A percentile compares a stretch with the other conserved stretches of the same genome.
phyloP scores from a whole-genome alignment of 2,113 vertebrate genomes.

The Syngnathoides biaculeatus region DNA sequence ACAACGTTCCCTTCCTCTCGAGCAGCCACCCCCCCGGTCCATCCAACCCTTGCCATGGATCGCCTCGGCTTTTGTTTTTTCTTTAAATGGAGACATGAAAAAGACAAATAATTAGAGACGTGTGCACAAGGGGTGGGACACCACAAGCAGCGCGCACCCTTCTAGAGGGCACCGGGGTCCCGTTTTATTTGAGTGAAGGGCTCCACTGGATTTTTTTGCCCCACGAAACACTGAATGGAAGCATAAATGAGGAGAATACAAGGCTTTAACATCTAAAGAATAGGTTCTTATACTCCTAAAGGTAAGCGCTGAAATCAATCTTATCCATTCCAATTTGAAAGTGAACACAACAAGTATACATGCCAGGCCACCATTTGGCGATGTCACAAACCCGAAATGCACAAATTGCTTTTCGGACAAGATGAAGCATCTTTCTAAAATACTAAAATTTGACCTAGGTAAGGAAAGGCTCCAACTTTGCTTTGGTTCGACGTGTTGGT shows the following conservation, averaged over 20 bases:
- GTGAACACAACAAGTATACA: too few relatives aligned
- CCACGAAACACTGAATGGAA: slow-evolving; percentile 13
- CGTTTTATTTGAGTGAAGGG: slow-evolving; percentile 32
- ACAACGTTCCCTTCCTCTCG: slow-evolving; percentile 59
- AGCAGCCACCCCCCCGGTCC: slow-evolving; percentile 44
- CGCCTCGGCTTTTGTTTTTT: slow-evolving; percentile 69
- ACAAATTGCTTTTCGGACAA: too few relatives aligned
- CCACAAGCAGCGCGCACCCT: slow-evolving; percentile 33
- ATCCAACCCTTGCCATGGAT: slow-evolving; percentile 60
- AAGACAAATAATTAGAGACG: slow-evolving; percentile 62
- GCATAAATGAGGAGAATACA: slow-evolving; percentile 8
- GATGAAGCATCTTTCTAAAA: too few relatives aligned
- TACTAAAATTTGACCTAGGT: too few relatives aligned
- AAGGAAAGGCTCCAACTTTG: too few relatives aligned
- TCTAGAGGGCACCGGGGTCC: slow-evolving; percentile 42
- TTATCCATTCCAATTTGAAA: too few relatives aligned
- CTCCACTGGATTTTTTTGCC: slow-evolving; percentile 7
- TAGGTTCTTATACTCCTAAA: not conserved
- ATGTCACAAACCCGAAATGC: too few relatives aligned
- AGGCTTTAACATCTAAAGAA: not conserved
- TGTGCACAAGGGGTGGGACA: slow-evolving; percentile 46
- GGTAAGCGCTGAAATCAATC: not conserved
- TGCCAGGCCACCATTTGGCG: too few relatives aligned
- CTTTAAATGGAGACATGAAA: slow-evolving; percentile 64
- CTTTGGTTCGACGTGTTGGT: too few relatives aligned